Evolutionary conservation across 2,797 vertebrate species (phyloP).

Genomic region (Sebastes hubbsi): DNA sequence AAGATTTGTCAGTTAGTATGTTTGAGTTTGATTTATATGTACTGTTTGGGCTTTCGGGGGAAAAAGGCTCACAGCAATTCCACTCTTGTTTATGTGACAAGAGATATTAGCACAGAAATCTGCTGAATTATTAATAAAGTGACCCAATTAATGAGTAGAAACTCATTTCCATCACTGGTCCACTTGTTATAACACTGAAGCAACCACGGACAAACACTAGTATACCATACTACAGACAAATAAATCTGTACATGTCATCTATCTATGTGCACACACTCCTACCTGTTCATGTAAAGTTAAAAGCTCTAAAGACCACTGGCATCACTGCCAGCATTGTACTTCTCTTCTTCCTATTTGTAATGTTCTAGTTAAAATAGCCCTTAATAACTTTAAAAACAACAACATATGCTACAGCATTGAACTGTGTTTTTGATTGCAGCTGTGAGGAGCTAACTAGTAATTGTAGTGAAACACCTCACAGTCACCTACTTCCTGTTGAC

Average conservation of each 20-base stretch:
- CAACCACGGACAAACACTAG: not conserved
- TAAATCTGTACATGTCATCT: not conserved
- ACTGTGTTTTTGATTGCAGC: not conserved
- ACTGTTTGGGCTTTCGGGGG: not conserved
- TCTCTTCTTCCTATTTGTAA: not conserved
- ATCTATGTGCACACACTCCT: not conserved
- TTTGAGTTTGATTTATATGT: not conserved
- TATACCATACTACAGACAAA: not conserved
- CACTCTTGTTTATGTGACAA: slow-evolving; percentile 22
- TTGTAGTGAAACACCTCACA: not conserved
- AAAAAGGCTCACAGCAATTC: not conserved
- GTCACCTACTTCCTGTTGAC: not conserved
- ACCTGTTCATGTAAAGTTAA: not conserved
- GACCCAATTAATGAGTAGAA: slow-evolving; percentile 56
- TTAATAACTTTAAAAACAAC: not conserved
- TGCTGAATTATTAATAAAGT: slow-evolving; percentile 64
- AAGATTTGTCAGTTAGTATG: not conserved
- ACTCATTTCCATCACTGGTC: slow-evolving; percentile 40
- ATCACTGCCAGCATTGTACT: not conserved
- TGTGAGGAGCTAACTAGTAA: not conserved
- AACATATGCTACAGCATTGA: not conserved
- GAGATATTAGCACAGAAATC: slow-evolving; percentile 16
- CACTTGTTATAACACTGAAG: slow-evolving; percentile 11
- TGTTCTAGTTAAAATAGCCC: not conserved
- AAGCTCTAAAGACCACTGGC: not conserved